Evolutionary conservation across 92 coral and sea anemone genomes (phyloP), one percentile per base, ranked within the genome.

Genomic region (Diadumene lineata): DNA sequence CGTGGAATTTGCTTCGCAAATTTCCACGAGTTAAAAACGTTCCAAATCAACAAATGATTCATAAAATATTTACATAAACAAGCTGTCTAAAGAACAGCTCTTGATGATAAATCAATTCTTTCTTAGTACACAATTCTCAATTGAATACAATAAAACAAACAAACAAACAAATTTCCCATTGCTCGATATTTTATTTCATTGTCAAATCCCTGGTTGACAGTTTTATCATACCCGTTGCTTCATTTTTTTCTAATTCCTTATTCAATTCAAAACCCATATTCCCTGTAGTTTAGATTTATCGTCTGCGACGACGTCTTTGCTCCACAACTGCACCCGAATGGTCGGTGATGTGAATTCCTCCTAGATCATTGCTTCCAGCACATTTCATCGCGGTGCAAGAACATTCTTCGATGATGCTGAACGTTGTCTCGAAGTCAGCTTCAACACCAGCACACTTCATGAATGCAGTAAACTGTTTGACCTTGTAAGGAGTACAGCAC

Each of bases 401-500:
- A 57, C 90, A 86, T 30, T 23, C 11, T 1, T 62, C 53, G 18
- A 86, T 86, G 34, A 31, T 58, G 15, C 30, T 21, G 43, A 81
- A 81, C 4, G 9, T 34, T 23, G 72, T 7, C 27, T 24, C 60
- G 43, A 65, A 65, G 38, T 67, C 64, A 1, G 22, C 11, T 34
- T 10, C 13, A 0, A 15, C 11, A 48, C 31, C 77, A 0, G 26
- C 18, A 53, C 90, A 86, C 31, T 8, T 18, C 61, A 86, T 70
- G 48, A 27, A 71, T 18, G 72, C 73, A 30, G 29, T 46, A 10
- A n/a, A 56, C 13, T 51, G 65, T 11, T 43, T 48, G 44, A 70
- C 56, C 1, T 23, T 19, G 2, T 44, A 15, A 0, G 90, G 85
- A 17, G 70, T 81, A 33, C 90, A 86, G 67, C 90, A 86, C 1